These are phyloP conservation scores for Brachyrhaphis roseni DNA, from an alignment of 2,797 vertebrate genomes.

Conservation along the genomic window DNA sequence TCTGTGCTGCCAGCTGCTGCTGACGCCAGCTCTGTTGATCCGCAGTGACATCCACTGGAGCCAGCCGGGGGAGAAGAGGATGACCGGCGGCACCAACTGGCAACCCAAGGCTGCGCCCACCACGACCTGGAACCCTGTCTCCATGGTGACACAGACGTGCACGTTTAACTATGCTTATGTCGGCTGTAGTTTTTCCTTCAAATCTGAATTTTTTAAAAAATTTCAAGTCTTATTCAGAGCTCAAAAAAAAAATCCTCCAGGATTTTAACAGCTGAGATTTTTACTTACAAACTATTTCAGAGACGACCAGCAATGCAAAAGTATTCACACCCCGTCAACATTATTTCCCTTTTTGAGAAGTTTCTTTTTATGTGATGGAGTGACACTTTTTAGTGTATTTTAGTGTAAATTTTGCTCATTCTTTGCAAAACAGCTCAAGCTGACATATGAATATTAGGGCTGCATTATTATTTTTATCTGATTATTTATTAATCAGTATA, in stretches of 20 bases:
- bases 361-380: not conserved
- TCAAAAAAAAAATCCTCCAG: not conserved
- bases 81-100: constrained; percentile 99
- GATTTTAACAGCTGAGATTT: not conserved
- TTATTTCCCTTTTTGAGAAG: not conserved
- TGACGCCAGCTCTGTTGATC: constrained; percentile 71
- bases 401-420: not conserved
- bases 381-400: not conserved
- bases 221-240: not conserved
- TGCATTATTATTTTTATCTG: too few species aligned
- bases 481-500: too few species aligned
- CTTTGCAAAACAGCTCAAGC: not conserved
- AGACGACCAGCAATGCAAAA: not conserved
- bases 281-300: not conserved
- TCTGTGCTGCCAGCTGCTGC: constrained; percentile 35
- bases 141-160: constrained; percentile 85
- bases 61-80: constrained; percentile 97
- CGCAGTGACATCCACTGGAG: constrained; percentile 98
- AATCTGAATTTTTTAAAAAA: not conserved
- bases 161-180: constrained; percentile 13
- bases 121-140: constrained; percentile 97
- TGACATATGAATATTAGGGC: too few species aligned
- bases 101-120: constrained; percentile 96
- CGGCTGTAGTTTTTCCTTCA: not conserved
- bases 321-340: not conserved